Conservation (phyloP, 2,113 vertebrate species). For the Nyctibius bracteatus region DNA sequence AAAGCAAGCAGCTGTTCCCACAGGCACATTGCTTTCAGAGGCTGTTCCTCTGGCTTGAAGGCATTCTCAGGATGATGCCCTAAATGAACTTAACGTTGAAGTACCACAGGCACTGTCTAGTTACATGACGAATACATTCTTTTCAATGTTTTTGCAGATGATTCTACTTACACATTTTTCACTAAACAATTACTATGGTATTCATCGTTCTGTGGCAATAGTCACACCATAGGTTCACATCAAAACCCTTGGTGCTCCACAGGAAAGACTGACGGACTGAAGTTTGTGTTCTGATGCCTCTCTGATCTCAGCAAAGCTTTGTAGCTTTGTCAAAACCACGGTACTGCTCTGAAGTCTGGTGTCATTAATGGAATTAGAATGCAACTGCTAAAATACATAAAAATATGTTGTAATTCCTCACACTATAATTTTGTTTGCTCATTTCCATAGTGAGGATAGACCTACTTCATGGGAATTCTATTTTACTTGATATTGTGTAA, state of each 20-base stretch:
- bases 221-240: neutral
- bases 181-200: neutral
- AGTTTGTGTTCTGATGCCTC: neutral
- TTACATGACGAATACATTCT: neutral
- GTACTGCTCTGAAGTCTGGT: neutral
- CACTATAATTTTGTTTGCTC: neutral
- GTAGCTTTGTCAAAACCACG: neutral
- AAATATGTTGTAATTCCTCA: neutral
- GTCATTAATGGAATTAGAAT: neutral
- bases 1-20: neutral
- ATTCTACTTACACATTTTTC: neutral
- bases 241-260: neutral
- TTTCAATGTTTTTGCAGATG: neutral
- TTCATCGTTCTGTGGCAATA: fast-evolving
- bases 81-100: neutral
- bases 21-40: fast-evolving
- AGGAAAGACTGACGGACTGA: neutral
- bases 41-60: neutral
- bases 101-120: neutral
- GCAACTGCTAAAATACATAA: neutral
- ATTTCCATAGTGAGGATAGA: neutral
- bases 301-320: neutral
- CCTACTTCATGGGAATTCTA: neutral
- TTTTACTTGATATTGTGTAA: neutral
- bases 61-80: neutral